Evolutionary conservation across 2,888 invertebrate genomes (phyloP), one percentile per base, ranked within the genome.

Genomic region (Lysandra bellargus): DNA sequence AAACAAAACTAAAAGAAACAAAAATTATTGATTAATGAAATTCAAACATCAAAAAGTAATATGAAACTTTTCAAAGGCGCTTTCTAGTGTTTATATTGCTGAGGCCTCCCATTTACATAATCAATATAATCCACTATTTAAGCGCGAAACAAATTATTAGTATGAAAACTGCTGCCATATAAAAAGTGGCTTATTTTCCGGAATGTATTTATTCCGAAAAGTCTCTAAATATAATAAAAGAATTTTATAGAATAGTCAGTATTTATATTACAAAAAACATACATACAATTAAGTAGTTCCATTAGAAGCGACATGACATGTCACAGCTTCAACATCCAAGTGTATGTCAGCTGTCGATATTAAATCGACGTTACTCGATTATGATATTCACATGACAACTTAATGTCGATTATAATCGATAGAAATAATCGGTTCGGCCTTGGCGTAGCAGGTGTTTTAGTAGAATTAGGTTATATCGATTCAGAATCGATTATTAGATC

Each of bases 331-430:
- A 78, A 84, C 85, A 85, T 84, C 83, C 83, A 84, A 83, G 86
- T 85, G 83, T 84, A 84, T 90, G 89, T 87, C 89, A 89, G 87
- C 88, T 90, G 89, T 90, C 89, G 85, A 87, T 88, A 87, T 87
- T 83, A 81, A 85, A 86, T 81, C 84, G 85, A 86, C 87, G 84
- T 86, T 87, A 86, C 87, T 89, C 86, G 87, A 74, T 79, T 81
- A 80, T 80, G 79, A 79, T 81, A 80, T 81, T 78, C 77, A 73
- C 80, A 88, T 82, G 84, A 82, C 84, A 83, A 87, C 87, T 87
- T 86, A 86, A 88, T 88, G 69, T 37, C 69, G 69, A 69, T 69
- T 17, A 69, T 37, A 69, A 69, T 37, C 69, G 33, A 69, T 69
- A 69, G 69, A 12, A 86, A 49, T 75, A 87, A 89, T 88, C 85